Evolutionary conservation across 35 echinoderm and acorn worm genomes (phyloP).

Genomic region (Holothuria glaberrima): DNA sequence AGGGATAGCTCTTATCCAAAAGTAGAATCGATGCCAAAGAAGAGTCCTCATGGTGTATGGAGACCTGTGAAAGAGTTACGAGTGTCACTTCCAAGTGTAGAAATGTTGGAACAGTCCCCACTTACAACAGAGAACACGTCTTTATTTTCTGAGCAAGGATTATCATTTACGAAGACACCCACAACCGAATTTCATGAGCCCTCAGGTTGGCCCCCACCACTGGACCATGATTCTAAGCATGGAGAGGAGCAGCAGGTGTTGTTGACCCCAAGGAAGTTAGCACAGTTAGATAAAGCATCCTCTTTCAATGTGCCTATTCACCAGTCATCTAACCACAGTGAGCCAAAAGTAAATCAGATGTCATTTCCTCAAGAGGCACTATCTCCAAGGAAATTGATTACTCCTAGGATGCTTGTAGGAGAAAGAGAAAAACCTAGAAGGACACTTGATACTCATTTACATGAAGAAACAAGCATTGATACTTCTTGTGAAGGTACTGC

Average conservation of each 20-base stretch:
- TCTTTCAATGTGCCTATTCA: background rate
- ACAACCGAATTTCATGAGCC: background rate
- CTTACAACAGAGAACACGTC: background rate
- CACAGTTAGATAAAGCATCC: background rate
- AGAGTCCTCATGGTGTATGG: slow-evolving; percentile 7
- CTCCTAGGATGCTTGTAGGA: slow-evolving; percentile 22
- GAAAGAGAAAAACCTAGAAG: too few species aligned
- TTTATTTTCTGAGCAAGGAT: background rate
- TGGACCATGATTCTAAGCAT: background rate
- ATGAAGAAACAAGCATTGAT: background rate
- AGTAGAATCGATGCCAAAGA: background rate
- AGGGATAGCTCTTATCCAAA: too few species aligned
- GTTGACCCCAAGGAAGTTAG: slow-evolving; percentile 38
- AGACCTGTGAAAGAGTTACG: slow-evolving; percentile 17
- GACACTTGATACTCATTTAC: too few species aligned
- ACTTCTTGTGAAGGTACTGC: background rate
- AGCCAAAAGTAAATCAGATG: background rate
- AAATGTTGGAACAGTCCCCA: slow-evolving; percentile 24
- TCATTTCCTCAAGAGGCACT: background rate
- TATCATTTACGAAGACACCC: background rate
- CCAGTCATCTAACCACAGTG: background rate
- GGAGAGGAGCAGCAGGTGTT: slow-evolving; percentile 1
- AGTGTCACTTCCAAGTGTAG: slow-evolving; percentile 38
- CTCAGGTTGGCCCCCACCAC: too few species aligned
- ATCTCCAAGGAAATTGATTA: slow-evolving; percentile 5